These are phyloP conservation scores for Grammatotria lemairii DNA, from an alignment of 2,113 vertebrate species.

Conservation along the genomic window DNA sequence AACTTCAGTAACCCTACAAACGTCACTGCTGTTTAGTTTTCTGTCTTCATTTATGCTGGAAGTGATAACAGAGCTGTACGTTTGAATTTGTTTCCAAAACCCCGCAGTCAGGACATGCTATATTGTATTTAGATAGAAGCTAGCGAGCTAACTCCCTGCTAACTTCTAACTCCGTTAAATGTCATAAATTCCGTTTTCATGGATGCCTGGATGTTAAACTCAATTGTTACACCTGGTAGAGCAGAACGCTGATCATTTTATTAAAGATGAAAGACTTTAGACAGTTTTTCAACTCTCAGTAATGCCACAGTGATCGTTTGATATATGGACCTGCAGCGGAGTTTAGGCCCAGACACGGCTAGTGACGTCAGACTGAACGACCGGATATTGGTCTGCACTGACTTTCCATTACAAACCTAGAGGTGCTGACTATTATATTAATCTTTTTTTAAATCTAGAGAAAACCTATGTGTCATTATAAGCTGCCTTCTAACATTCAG, in stretches of 20 bases:
- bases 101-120: neutral
- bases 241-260: neutral
- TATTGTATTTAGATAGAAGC: neutral
- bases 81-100: accelerated
- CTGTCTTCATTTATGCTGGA: neutral
- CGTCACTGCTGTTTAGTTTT: neutral
- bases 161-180: accelerated
- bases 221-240: neutral
- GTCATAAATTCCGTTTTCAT: neutral
- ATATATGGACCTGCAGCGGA: neutral
- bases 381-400: neutral
- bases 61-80: accelerated
- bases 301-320: neutral
- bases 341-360: neutral
- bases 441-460: neutral
- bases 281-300: neutral
- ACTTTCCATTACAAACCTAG: neutral
- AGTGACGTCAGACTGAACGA: accelerated
- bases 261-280: neutral
- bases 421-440: neutral
- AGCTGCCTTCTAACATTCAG: neutral
- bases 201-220: neutral
- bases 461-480: neutral
- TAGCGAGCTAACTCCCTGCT: neutral
- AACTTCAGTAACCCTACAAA: no score